Conservation (phyloP, 2,113 vertebrate species). For the Pachycephala philippinensis region DNA sequence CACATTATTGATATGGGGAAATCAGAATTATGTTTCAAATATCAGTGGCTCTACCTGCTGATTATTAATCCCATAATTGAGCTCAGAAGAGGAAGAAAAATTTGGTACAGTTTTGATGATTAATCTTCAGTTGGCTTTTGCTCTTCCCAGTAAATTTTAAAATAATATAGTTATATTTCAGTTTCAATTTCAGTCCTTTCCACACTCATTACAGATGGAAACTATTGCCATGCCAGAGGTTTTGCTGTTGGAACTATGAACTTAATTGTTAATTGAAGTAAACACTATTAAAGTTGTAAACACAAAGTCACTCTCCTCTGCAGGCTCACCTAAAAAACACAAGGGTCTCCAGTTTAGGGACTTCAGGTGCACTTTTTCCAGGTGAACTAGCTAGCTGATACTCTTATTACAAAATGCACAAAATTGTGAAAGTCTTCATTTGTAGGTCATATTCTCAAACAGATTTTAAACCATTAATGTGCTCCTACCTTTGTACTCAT, state of each 20-base stretch:
- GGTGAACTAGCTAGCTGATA: background rate
- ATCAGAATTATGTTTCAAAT: background rate
- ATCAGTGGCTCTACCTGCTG: background rate
- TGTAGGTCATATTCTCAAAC: background rate
- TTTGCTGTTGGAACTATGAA: background rate
- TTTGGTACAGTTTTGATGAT: background rate
- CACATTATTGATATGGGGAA: background rate
- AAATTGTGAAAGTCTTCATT: background rate
- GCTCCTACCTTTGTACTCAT: background rate
- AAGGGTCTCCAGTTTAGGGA: background rate
- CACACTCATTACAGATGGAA: background rate
- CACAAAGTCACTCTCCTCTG: background rate
- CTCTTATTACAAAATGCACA: background rate
- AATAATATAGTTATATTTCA: background rate
- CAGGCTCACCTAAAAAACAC: background rate
- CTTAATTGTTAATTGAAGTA: background rate
- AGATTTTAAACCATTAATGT: background rate
- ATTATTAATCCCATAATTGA: background rate
- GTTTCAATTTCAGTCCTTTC: background rate
- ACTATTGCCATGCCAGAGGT: background rate
- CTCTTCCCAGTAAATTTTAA: background rate
- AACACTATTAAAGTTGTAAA: background rate
- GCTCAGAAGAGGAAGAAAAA: background rate
- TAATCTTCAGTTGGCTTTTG: background rate
- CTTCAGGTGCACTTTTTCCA: background rate